Base-by-base conservation (phyloP, 2,888 invertebrate species). In the Troides oblongomaculatus region DNA sequence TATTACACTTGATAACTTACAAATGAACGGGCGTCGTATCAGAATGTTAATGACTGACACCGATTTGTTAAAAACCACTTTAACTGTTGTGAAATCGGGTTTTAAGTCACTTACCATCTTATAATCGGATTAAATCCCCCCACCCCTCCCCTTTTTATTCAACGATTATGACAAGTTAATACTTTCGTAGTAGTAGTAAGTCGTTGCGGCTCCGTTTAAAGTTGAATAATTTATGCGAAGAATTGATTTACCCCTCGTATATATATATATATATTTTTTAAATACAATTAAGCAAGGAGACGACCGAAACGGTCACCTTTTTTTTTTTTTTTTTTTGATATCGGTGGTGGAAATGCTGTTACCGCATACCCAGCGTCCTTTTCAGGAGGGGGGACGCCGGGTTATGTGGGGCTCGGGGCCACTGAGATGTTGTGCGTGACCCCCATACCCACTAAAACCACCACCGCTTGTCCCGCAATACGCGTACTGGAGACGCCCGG, bases 31-130 rank as follows among this genome's bases (percentile, higher is more conserved):
- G 46, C 68, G 60, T 30, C 60, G 53, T 64, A n/a, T 63, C 12
- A 66, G 60, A 67, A 70, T 70, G 63, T 70, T 66, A 70, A 64
- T 64, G 56, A 60, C 60, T 56, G 66, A 66, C 70, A 70, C 63
- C 64, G 59, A 70, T 70, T 70, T 70, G 66, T 70, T 70, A 59
- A 66, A 53, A 62, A 70, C 50, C 59, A 62, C 46, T 66, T 63
- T 30, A 23, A n/a, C 21, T 10, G 39, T 70, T 60, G 53, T 43
- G 59, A 66, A 70, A 66, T 66, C 60, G 59, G 62, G 60, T 66
- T 66, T 70, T 60, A 60, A 63, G 39, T 60, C 53, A 60, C 64
- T 8, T 60, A 50, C 46, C 18, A 65, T 21, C 3, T 4, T 63
- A 58, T 59, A 62, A 70, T 66, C 66, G 25, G 66, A 62, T 66